These are phyloP conservation scores for Orchestia grillus DNA, from an alignment of 1,140 invertebrate genomes.

Conservation along the genomic window DNA sequence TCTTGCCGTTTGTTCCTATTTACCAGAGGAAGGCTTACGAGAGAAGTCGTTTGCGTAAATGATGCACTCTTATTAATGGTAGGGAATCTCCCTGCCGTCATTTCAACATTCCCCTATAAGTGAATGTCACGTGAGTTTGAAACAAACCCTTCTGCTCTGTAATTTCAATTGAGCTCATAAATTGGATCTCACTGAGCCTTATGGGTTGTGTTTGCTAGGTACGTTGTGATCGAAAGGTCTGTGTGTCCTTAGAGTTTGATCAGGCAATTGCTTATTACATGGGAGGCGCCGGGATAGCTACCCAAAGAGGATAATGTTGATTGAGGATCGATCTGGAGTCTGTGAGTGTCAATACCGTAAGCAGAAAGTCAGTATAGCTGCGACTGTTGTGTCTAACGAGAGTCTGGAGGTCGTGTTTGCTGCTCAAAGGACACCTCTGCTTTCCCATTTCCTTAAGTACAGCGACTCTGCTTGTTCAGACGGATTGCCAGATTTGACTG, in stretches of 20 bases:
- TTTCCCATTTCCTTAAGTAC: constrained; percentile 42
- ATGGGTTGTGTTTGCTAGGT: neutral
- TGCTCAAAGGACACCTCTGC: constrained; percentile 15
- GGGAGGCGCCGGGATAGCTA: neutral
- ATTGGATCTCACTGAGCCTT: neutral
- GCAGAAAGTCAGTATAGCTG: neutral
- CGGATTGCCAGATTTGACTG: neutral
- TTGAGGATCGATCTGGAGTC: neutral
- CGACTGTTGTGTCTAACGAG: constrained; percentile 4
- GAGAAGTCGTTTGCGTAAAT: neutral
- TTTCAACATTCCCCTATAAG: neutral
- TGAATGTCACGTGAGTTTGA: neutral
- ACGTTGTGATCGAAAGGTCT: neutral
- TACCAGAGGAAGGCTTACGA: neutral
- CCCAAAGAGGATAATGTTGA: constrained; percentile 33
- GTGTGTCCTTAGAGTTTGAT: neutral
- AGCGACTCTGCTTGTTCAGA: neutral
- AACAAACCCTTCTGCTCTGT: neutral
- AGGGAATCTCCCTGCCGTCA: neutral
- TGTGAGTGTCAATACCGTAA: constrained; percentile 5
- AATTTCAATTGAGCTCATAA: neutral
- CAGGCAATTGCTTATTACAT: constrained; percentile 34
- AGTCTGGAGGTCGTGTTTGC: constrained; percentile 40
- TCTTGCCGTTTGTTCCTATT: neutral
- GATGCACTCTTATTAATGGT: neutral